Evolutionary conservation across 2,113 vertebrate species (phyloP), one percentile per base, ranked within the genome.

Genomic region (Chamaetylas fuelleborni): DNA sequence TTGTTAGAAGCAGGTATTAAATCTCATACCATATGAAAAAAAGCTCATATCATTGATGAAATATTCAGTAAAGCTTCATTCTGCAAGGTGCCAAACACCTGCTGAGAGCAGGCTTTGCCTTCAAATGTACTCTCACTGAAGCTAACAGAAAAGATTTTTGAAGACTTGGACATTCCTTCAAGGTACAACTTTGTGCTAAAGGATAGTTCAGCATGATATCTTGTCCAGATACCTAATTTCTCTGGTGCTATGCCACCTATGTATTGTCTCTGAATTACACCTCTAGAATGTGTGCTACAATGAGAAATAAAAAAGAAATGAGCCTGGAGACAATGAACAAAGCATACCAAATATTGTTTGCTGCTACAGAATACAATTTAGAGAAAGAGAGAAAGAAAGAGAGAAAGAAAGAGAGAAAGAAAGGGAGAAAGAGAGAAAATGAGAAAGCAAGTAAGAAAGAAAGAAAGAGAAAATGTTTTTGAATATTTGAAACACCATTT

Each of bases 351-450:
- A 50, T 50, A n/a, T 26, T 77, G 6, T 56, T 94, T 33, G 29
- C 29, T 66, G 25, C 8, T 56, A 45, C 2, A 47, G 9, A 64
- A 60, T 24, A 24, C 23, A 88, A 58, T 22, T 81, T 57, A 48
- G 5, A 73, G 11, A 31, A 19, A 70, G 5, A 11, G 4, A 23
- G 3, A 51, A 2, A 20, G 15, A 23, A 28, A 17, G 15, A 6
- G 7, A 36, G 5, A 2, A 6, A 67, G 17, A n/a, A 2, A 12
- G 8, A 13, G 5, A 28, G 10, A 34, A 5, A 12, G 3, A 6
- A 4, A 14, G 6, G 3, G 6, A 28, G 10, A 7, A 23, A 29
- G 18, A 4, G 9, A 25, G 12, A 3, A 22, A 40, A 19, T 3
- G 18, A 29, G 6, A 1, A 29, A 48, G 7, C 8, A 53, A 40